These are phyloP conservation scores for Hyles euphorbiae DNA, from an alignment of 1,140 invertebrate genomes.

Conservation along the genomic window DNA sequence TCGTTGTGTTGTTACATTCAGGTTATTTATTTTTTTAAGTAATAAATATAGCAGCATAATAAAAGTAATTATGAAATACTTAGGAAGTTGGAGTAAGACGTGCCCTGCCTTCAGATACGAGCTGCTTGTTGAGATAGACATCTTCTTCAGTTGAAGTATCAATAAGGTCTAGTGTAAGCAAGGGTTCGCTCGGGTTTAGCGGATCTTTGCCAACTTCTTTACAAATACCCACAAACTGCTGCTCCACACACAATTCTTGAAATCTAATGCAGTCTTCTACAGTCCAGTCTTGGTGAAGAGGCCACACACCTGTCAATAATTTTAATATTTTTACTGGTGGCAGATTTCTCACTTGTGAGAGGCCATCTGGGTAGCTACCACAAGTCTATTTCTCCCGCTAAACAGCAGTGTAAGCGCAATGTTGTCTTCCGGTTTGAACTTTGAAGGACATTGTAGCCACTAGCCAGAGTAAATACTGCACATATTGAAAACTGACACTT, in stretches of 20 bases:
- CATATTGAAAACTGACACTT: background rate
- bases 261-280: constrained; percentile 77
- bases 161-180: constrained; percentile 75
- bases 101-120: constrained; percentile 73
- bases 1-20: constrained; percentile 4
- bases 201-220: constrained; percentile 70
- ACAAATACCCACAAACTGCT: constrained; percentile 75
- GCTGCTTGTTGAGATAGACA: constrained; percentile 71
- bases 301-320: constrained; percentile 70
- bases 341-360: too few species aligned
- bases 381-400: too few species aligned
- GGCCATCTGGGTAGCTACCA: too few species aligned
- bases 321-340: constrained; percentile 6
- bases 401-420: too few species aligned
- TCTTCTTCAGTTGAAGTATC: constrained; percentile 74
- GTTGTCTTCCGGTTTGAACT: too few species aligned
- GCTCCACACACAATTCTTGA: constrained; percentile 76
- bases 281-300: constrained; percentile 76
- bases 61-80: background rate
- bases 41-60: background rate
- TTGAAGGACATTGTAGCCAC: too few species aligned
- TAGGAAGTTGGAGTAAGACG: constrained; percentile 41
- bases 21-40: constrained; percentile 1
- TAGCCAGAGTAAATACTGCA: background rate
- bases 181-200: constrained; percentile 61